A percentile compares a stretch with the other conserved stretches of the same genome.
These are phyloP conservation scores for Drosophila birchii DNA, from an alignment of 2,888 invertebrate species.

Conservation along the genomic window DNA sequence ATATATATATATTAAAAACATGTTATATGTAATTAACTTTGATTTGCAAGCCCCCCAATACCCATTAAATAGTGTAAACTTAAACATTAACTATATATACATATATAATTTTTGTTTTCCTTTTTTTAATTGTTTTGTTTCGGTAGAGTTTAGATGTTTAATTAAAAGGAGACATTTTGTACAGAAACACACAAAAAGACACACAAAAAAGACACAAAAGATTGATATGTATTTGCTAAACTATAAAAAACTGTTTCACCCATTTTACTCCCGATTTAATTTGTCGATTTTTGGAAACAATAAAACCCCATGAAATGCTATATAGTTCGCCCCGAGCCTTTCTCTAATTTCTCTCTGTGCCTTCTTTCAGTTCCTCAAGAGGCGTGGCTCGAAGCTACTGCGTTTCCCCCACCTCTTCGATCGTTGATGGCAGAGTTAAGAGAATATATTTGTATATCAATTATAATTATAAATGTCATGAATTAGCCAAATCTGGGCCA, in stretches of 20 bases:
- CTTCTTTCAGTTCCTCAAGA: conserved; percentile 62
- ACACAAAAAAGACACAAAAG: conserved; percentile 1
- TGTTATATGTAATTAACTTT: conserved; percentile 43
- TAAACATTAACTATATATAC: background rate
- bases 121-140: conserved; percentile 23
- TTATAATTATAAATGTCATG: background rate
- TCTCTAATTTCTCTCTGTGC: background rate
- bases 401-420: conserved; percentile 61
- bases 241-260: conserved; percentile 33
- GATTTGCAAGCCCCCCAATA: conserved; percentile 44
- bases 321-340: background rate
- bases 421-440: conserved; percentile 39
- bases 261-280: conserved; percentile 34
- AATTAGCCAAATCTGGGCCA: conserved; percentile 24
- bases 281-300: conserved; percentile 27
- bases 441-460: too few species aligned
- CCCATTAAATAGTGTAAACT: conserved; percentile 23
- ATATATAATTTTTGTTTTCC: too few species aligned
- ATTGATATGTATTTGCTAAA: conserved; percentile 10
- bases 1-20: conserved; percentile 12
- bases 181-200: conserved; percentile 21
- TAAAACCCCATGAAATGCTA: conserved; percentile 50
- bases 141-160: conserved; percentile 22
- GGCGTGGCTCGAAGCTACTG: conserved; percentile 54
- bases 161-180: conserved; percentile 35